phyloP scores from a whole-genome alignment of 2,888 invertebrate genomes.

The Lithodes maja region DNA sequence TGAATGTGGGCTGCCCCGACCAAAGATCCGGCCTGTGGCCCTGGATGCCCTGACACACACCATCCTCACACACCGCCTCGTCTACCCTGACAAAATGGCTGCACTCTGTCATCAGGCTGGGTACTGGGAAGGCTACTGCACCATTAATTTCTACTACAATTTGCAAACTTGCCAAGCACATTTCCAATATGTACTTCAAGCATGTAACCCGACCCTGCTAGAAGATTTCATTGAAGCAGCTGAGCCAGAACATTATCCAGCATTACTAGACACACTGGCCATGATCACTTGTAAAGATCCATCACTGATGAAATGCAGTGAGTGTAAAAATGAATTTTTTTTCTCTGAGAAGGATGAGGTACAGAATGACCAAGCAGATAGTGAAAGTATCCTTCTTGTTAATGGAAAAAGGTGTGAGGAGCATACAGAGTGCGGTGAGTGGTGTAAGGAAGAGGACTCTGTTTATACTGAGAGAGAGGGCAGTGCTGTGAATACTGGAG shows the following conservation, averaged over 20 bases:
- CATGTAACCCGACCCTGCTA: constrained; percentile 38
- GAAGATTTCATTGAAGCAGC: constrained; percentile 35
- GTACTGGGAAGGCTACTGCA: constrained; percentile 54
- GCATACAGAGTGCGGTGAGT: too few relatives aligned
- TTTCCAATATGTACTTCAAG: constrained; percentile 54
- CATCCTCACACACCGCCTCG: constrained; percentile 30
- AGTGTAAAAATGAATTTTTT: not conserved
- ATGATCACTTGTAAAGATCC: constrained; percentile 26
- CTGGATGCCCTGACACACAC: constrained; percentile 23
- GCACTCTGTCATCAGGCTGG: constrained; percentile 42
- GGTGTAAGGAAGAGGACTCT: not conserved
- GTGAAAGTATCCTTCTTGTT: constrained; percentile 4
- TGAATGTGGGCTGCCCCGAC: constrained; percentile 53
- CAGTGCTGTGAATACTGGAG: not conserved
- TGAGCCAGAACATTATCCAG: not conserved
- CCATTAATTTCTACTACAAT: constrained; percentile 30
- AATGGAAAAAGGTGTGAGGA: too few relatives aligned
- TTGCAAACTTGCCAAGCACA: constrained; percentile 18
- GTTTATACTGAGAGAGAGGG: constrained; percentile 6
- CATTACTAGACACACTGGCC: constrained; percentile 8
- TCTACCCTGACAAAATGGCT: constrained; percentile 34
- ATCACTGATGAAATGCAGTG: constrained; percentile 30
- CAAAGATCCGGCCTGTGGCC: constrained; percentile 1
- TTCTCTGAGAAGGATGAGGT: not conserved
- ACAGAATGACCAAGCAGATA: not conserved